Base-by-base conservation (phyloP, 2,888 invertebrate genomes). In the Taphrorychus bicolor region DNA sequence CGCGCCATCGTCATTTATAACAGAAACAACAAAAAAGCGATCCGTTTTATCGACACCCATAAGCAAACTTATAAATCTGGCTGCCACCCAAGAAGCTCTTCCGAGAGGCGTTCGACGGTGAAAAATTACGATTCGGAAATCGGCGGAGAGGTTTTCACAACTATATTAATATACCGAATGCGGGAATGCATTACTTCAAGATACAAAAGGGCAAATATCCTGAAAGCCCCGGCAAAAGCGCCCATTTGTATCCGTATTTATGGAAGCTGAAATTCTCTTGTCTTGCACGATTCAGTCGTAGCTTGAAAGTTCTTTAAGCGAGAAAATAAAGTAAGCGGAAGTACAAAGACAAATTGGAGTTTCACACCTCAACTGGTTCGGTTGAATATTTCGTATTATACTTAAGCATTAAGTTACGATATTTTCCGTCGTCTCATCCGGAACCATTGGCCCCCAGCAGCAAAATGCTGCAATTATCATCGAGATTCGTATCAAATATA, bases 51-150 rank as follows among this genome's bases (percentile, higher is more conserved):
- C 69, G 69, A 69, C 69, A 60, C 59, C 56, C 54, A 68, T 62
- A 68, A 68, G 68, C 59, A 63, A 68, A 63, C 59, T 59, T 68
- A 68, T 68, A 68, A 68, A 69, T 69, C 69, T 69, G 69, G 69
- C 64, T 60, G 64, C 69, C 69, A 69, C 69, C 69, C 69, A 69
- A 69, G 69, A 60, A 32, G 69, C 19, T 53, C 58, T 57, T 51
- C 41, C 59, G 17, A 21, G 9, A 9, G n/a, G 40, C 40, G 56
- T 19, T 56, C 23, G 16, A 16, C 51, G 22, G 19, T 59, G 59
- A 63, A 68, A 68, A 63, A 63, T 63, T 63, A 19, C 45, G 45
- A 45, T 45, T 45, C 45, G 14, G 45, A 45, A 45, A 45, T 45
- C 45, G 45, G 14, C 9, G 17, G 5, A 45, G 45, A 16, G 45